phyloP scores from a whole-genome alignment of 2,888 invertebrate species.

The Adela reaumurella region DNA sequence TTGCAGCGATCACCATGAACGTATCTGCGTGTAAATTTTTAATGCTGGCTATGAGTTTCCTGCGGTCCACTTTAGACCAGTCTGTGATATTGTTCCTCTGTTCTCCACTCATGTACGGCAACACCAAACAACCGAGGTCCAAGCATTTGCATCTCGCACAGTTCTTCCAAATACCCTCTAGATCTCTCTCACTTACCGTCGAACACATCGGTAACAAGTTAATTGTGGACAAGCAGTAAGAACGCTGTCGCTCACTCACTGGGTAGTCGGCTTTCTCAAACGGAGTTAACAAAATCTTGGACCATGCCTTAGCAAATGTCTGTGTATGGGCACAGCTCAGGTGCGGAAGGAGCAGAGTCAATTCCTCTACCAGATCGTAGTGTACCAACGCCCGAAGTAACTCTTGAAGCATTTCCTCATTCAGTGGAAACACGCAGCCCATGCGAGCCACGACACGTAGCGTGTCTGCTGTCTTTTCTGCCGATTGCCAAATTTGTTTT shows the following conservation, averaged over 20 bases:
- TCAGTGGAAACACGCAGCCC: conserved; percentile 27
- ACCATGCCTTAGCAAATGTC: conserved; percentile 36
- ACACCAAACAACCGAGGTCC: conserved; percentile 40
- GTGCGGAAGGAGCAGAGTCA: conserved; percentile 37
- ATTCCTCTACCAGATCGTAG: conserved; percentile 32
- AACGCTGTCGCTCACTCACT: conserved; percentile 41
- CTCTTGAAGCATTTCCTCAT: conserved; percentile 23
- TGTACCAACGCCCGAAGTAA: conserved; percentile 31
- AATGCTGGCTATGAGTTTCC: conserved; percentile 39
- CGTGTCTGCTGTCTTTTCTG: conserved; percentile 28
- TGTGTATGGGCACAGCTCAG: conserved; percentile 28
- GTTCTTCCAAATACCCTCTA: conserved; percentile 45
- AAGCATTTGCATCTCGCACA: conserved; percentile 40
- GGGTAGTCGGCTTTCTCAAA: conserved; percentile 48
- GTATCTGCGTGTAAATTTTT: conserved; percentile 45
- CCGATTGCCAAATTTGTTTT: conserved; percentile 33
- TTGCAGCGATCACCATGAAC: conserved; percentile 43
- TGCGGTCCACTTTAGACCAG: conserved; percentile 39
- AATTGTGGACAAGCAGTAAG: conserved; percentile 37
- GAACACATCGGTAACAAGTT: conserved; percentile 45
- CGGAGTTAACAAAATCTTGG: conserved; percentile 37
- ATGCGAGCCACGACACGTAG: conserved; percentile 35
- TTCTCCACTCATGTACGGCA: conserved; percentile 41
- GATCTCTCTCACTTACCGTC: conserved; percentile 39
- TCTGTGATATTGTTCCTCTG: conserved; percentile 32